phyloP scores from a whole-genome alignment of 2,888 invertebrate species.

The Nasonovia ribisnigri region DNA sequence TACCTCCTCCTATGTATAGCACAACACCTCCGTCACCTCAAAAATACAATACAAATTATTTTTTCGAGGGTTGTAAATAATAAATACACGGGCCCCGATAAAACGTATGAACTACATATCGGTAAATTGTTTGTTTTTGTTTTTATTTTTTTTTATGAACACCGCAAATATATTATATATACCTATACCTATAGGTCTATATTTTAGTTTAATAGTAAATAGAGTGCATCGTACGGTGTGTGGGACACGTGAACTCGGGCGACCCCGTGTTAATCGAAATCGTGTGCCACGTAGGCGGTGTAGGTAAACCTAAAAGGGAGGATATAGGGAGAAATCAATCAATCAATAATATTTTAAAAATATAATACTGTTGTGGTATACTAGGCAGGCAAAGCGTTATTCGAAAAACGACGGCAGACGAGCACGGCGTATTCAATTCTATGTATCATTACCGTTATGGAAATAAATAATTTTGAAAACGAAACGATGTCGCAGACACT shows the following conservation, averaged over 20 bases:
- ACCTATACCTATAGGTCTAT: not conserved
- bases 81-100: constrained; percentile 2
- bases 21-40: not conserved
- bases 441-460: not conserved
- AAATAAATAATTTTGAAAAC: not conserved
- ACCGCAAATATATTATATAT: not conserved
- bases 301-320: not conserved
- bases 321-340: constrained; percentile 18
- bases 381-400: not conserved
- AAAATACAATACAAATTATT: constrained; percentile 49
- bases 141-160: constrained; percentile 32
- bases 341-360: constrained; percentile 7
- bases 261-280: constrained; percentile 40
- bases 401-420: not conserved
- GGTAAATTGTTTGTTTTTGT: constrained; percentile 53
- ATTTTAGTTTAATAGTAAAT: not conserved
- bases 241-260: not conserved
- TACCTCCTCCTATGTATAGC: not conserved
- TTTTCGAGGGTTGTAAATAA: constrained; percentile 32
- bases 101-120: not conserved
- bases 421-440: not conserved
- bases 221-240: not conserved
- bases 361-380: not conserved
- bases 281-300: not conserved
- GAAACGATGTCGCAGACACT: not conserved